Base-by-base conservation (phyloP, 2,888 invertebrate genomes). In the Sthenelais limicola region DNA sequence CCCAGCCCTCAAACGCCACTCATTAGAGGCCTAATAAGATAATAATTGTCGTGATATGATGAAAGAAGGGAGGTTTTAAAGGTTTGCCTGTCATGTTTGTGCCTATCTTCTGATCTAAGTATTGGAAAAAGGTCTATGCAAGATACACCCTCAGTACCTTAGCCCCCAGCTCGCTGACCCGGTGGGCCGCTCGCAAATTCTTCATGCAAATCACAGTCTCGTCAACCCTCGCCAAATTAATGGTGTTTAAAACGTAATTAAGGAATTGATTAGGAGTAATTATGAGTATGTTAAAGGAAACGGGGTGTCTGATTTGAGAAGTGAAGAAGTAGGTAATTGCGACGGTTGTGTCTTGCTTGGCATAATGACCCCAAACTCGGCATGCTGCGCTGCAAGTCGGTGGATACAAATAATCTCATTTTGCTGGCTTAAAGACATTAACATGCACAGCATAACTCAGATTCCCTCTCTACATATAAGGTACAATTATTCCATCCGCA, bases 211-310 rank as follows among this genome's bases (percentile, higher is more conserved):
- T 62, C 62, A 38, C 62, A 62, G 18, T 28, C 35, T 62, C 38
- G 35, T 38, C 62, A 62, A 62, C 21, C 35, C 38, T 5, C 26
- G 62, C 38, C 62, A 62, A 62, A 62, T 62, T 38, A 62, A 62
- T 62, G 62, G 62, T 62, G 35, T 62, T 62, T 62, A 62, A 62
- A 62, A 62, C 62, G 62, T 62, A 62, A 62, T 62, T 35, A 33
- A 62, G 62, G 62, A 62, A 62, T 62, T 62, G 38, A 62, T 62
- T 62, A 62, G 62, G 62, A 62, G n/a, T 62, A 62, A 62, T 62
- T 62, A 62, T 62, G 62, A 62, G 35, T 62, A 62, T 62, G 62
- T 62, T 35, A 62, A 62, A 62, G 62, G 38, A 18, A 21, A 15
- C 4, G 24, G 35, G 24, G 62, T 35, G 62, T 33, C 62, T 62